Conservation (phyloP, 37 sponge, comb jelly and placozoan species). For the Agelas oroides region DNA sequence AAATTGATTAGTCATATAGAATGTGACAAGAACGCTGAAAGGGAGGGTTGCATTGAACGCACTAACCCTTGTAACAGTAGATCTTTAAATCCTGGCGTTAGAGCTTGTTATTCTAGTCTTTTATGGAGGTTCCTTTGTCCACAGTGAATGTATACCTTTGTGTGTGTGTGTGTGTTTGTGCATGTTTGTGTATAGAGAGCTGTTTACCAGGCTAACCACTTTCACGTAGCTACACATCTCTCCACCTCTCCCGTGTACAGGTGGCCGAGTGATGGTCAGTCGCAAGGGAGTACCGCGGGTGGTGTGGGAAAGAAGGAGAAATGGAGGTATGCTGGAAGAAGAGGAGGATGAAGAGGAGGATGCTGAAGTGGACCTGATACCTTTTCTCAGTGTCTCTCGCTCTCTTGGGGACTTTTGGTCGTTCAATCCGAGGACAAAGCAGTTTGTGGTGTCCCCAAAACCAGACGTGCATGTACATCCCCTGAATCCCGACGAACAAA, state of each 20-base stretch:
- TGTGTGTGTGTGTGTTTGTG: constrained; percentile 21
- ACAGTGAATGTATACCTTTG: background rate
- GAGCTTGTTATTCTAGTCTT: no score
- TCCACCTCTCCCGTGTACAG: constrained; percentile 18
- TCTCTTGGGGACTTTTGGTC: constrained; percentile 97
- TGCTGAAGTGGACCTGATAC: constrained; percentile 61
- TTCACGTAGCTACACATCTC: background rate
- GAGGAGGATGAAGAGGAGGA: background rate
- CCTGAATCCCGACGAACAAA: constrained; percentile 58
- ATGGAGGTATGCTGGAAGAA: background rate
- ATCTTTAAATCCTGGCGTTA: no score
- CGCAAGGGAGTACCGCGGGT: constrained; percentile 83
- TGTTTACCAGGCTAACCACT: no score
- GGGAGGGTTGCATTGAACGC: no score
- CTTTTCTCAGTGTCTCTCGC: constrained; percentile 93
- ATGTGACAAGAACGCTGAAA: no score
- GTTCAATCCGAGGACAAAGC: constrained; percentile 56
- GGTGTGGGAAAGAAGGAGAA: constrained; percentile 84
- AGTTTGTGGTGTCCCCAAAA: constrained; percentile 87
- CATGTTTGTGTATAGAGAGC: no score
- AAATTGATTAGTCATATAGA: no score
- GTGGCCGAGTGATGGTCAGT: constrained; percentile 70
- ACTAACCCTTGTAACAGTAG: no score
- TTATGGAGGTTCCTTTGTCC: background rate
- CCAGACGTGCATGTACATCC: constrained; percentile 82